phyloP scores from a whole-genome alignment of 2,113 vertebrate genomes.

The Campylomormyrus tamandua region DNA sequence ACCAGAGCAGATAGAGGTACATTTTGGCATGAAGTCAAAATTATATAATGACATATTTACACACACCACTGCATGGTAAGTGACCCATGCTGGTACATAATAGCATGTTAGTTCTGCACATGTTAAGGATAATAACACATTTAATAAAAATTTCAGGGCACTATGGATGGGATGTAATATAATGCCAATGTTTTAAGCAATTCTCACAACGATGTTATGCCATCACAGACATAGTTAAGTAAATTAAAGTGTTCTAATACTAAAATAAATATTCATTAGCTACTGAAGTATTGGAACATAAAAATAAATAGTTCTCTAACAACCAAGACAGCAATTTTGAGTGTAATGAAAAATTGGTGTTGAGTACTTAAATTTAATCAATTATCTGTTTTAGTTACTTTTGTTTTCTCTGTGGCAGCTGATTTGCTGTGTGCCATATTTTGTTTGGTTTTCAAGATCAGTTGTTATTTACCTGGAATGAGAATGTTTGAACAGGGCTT shows the following conservation, averaged over 20 bases:
- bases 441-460: not conserved
- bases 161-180: not conserved
- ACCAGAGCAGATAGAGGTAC: not conserved
- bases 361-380: not conserved
- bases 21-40: not conserved
- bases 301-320: not conserved
- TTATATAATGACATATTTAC: not conserved
- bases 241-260: not conserved
- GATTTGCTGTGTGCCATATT: not conserved
- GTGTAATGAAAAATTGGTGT: not conserved
- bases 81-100: not conserved
- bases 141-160: not conserved
- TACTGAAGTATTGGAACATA: not conserved
- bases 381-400: not conserved
- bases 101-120: not conserved
- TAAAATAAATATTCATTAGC: not conserved
- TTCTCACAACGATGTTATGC: not conserved
- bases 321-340: not conserved
- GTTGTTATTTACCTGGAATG: constrained; percentile 54
- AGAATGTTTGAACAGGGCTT: constrained; percentile 52
- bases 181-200: not conserved
- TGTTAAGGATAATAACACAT: constrained; percentile 2
- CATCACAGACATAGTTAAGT: not conserved
- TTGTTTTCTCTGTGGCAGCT: not conserved
- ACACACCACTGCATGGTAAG: not conserved